Percentiles rank a stretch among this genome's conserved stretches.
Conservation (phyloP, 2,113 vertebrate species). For the Sminthopsis crassicaudata region DNA sequence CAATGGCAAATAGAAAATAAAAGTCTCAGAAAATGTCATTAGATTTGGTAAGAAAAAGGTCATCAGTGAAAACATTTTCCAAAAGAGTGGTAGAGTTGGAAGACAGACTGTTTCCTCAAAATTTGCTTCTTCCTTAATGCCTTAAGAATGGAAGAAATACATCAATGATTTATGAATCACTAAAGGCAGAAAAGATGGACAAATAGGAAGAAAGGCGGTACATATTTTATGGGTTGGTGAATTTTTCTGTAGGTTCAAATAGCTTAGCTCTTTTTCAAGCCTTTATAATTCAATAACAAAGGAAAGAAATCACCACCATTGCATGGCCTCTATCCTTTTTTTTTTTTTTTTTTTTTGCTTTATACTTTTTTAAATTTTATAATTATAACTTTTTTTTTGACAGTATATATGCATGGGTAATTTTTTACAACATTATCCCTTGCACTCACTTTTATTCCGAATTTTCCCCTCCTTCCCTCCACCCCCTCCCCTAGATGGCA, state of each 20-base stretch:
- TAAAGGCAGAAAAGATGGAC: neutral
- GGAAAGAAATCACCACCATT: neutral
- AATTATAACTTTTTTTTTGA: too few species aligned
- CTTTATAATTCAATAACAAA: neutral
- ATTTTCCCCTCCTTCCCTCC: too few species aligned
- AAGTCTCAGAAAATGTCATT: neutral
- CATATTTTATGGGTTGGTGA: neutral
- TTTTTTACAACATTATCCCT: too few species aligned
- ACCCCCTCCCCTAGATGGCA: too few species aligned
- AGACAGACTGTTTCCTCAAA: neutral
- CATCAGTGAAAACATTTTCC: neutral
- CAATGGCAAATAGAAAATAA: neutral
- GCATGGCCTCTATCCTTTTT: neutral
- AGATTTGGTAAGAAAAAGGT: neutral
- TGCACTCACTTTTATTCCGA: too few species aligned
- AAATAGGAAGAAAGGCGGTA: neutral
- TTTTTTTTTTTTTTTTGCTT: too few species aligned
- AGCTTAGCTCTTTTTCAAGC: neutral
- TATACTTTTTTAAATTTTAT: too few species aligned
- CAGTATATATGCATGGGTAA: too few species aligned
- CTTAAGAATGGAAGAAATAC: neutral
- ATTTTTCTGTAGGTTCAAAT: neutral
- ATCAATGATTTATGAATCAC: neutral
- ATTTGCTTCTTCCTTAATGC: neutral
- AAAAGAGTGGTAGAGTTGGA: neutral